Conservation (phyloP, 1,140 invertebrate species). For the Contarinia nasturtii region DNA sequence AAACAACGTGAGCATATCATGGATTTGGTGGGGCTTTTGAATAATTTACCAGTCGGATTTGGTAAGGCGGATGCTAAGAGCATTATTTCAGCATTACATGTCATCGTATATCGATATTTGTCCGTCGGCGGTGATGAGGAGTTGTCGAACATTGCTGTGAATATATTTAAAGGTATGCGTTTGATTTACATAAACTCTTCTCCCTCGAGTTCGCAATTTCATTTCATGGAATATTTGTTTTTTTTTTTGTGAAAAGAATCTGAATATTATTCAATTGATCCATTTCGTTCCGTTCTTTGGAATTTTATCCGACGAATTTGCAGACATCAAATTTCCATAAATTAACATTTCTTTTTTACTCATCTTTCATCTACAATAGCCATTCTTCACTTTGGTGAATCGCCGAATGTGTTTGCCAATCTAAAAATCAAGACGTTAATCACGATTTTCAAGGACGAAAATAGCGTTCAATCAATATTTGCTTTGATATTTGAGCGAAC, state of each 20-base stretch:
- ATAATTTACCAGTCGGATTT: not conserved
- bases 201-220: not conserved
- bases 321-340: no score
- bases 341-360: not conserved
- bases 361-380: conserved; percentile 3
- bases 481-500: not conserved
- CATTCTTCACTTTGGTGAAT: conserved; percentile 8
- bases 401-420: conserved; percentile 7
- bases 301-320: no score
- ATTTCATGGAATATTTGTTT: not conserved
- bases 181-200: not conserved
- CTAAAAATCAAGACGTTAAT: conserved; percentile 3
- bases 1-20: not conserved
- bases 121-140: not conserved
- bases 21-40: not conserved
- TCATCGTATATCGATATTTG: not conserved
- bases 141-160: no score
- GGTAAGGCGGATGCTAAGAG: not conserved
- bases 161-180: no score
- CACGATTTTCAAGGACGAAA: not conserved
- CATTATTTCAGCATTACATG: not conserved
- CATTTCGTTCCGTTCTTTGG: no score
- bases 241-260: not conserved
- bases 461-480: not conserved
- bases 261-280: no score